phyloP scores from a whole-genome alignment of 2,888 invertebrate species.

The Panzeria rudis region DNA sequence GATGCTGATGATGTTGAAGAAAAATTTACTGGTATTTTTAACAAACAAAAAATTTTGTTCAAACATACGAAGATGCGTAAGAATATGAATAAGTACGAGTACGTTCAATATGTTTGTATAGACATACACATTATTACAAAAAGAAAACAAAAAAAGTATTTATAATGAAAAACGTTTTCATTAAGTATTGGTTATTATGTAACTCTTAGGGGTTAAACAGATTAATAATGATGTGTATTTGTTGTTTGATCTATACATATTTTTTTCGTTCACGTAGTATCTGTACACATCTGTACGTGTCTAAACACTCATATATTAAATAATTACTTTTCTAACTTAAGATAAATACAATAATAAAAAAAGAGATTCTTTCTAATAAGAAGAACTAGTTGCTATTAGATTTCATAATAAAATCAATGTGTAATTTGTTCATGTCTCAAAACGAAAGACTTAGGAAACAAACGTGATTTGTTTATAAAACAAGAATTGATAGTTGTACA shows the following conservation, averaged over 20 bases:
- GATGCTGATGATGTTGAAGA: slow-evolving; percentile 48
- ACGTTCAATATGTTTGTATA: slow-evolving; percentile 21
- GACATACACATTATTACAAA: slow-evolving; percentile 37
- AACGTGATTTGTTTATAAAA: slow-evolving; percentile 61
- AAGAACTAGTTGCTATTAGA: slow-evolving; percentile 34
- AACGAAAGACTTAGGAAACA: slow-evolving; percentile 56
- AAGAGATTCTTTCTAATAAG: slow-evolving; percentile 45
- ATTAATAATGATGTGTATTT: slow-evolving; percentile 69
- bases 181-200: slow-evolving; percentile 71
- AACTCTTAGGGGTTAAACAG: slow-evolving; percentile 71
- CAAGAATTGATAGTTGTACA: slow-evolving; percentile 10
- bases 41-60: slow-evolving; percentile 31
- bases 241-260: slow-evolving; percentile 55
- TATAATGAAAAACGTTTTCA: slow-evolving; percentile 70
- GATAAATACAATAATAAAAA: slow-evolving; percentile 20
- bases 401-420: slow-evolving; percentile 46
- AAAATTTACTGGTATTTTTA: slow-evolving; percentile 46
- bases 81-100: neutral
- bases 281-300: slow-evolving; percentile 47
- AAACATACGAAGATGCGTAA: slow-evolving; percentile 30
- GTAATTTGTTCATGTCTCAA: slow-evolving; percentile 9
- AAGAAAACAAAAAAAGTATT: slow-evolving; percentile 15
- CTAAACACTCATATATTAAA: slow-evolving; percentile 63
- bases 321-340: slow-evolving; percentile 54
- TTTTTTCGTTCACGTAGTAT: slow-evolving; percentile 22